A percentile compares a stretch with the other conserved stretches of the same genome.
These are phyloP conservation scores for Lepus timidus DNA, from an alignment of 2,113 vertebrate species.

Conservation along the genomic window DNA sequence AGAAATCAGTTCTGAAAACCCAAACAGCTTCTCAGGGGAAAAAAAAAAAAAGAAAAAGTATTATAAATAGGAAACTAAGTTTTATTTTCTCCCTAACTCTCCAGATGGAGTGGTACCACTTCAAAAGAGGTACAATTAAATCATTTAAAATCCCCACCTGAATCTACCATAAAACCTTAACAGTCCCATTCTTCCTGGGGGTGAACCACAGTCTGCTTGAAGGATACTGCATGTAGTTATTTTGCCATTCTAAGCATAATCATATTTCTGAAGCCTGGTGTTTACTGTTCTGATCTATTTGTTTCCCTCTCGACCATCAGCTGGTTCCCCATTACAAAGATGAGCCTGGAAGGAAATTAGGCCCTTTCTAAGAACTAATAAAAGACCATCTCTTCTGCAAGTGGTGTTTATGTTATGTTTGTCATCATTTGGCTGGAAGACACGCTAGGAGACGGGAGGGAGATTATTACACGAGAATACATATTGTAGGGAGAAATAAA, in stretches of 20 bases:
- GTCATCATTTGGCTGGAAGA: slow-evolving; percentile 84
- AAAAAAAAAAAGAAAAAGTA: background rate
- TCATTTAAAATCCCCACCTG: slow-evolving; percentile 50
- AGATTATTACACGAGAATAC: slow-evolving; percentile 77
- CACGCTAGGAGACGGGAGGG: slow-evolving; percentile 78
- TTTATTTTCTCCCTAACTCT: slow-evolving; percentile 52
- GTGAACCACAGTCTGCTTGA: slow-evolving; percentile 82
- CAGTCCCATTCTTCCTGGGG: slow-evolving; percentile 82
- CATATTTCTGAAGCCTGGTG: slow-evolving; percentile 81
- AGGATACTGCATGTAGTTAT: slow-evolving; percentile 82
- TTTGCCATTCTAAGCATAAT: slow-evolving; percentile 82
- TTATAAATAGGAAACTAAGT: slow-evolving; percentile 40
- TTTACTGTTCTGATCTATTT: slow-evolving; percentile 85
- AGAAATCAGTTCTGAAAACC: slow-evolving; percentile 36
- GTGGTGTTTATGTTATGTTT: slow-evolving; percentile 79
- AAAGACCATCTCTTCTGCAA: slow-evolving; percentile 83
- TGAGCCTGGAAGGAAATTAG: slow-evolving; percentile 84
- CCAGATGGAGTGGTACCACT: slow-evolving; percentile 56
- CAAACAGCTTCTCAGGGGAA: background rate
- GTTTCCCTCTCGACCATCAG: slow-evolving; percentile 79
- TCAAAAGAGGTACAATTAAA: slow-evolving; percentile 50
- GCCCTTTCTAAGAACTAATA: slow-evolving; percentile 77
- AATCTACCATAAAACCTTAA: slow-evolving; percentile 23
- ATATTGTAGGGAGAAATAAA: slow-evolving; percentile 80
- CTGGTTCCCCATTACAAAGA: slow-evolving; percentile 75